Evolutionary conservation across 2,797 vertebrate genomes (phyloP).

Genomic region (Scleropages formosus): DNA sequence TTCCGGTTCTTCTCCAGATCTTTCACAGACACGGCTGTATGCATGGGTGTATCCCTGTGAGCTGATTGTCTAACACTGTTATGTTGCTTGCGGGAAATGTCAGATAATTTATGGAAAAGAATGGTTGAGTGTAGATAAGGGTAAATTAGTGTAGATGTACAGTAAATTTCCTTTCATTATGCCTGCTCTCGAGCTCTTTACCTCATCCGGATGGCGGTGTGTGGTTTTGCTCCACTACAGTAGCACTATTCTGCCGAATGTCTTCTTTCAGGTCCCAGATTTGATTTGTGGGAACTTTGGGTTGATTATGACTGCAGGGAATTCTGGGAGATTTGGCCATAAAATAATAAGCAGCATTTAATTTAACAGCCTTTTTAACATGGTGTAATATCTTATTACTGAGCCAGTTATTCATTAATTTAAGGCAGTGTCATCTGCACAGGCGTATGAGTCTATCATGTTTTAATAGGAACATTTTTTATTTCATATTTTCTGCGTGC

Average conservation of each 20-base stretch:
- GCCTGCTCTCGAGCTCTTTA: no score
- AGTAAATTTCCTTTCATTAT: slow-evolving; percentile 12
- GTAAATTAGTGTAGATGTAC: no score
- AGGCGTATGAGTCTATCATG: not conserved
- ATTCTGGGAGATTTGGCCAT: not conserved
- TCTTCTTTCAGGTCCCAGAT: not conserved
- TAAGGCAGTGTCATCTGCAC: not conserved
- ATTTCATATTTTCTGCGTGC: not conserved
- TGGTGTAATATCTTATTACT: slow-evolving; percentile 6
- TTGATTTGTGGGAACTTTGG: not conserved
- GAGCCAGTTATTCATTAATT: not conserved
- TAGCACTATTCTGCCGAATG: not conserved
- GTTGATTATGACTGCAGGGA: not conserved
- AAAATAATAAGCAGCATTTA: not conserved
- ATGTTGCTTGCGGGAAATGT: no score
- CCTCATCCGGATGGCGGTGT: not conserved
- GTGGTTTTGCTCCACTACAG: not conserved
- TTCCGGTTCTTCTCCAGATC: no score
- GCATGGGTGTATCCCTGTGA: no score
- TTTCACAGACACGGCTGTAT: no score
- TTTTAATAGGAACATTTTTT: not conserved
- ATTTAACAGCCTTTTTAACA: not conserved
- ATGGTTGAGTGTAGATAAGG: no score
- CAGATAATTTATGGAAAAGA: no score
- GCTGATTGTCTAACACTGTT: no score